phyloP scores from a whole-genome alignment of 2,797 vertebrate genomes.

The Mormyrops boulengeri region DNA sequence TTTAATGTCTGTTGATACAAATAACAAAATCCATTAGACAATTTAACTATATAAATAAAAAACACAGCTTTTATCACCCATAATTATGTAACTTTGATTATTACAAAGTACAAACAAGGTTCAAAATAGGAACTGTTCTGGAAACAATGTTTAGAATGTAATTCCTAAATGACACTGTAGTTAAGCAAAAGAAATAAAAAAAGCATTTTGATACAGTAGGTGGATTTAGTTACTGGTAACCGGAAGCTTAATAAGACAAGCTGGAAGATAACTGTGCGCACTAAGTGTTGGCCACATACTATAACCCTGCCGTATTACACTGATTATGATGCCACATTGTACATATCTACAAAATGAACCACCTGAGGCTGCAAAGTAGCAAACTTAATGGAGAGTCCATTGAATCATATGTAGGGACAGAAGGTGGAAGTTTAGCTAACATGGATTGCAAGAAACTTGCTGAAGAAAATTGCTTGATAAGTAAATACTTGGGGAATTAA shows the following conservation, averaged over 20 bases:
- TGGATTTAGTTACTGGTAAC: background rate
- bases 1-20: background rate
- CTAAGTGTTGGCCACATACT: background rate
- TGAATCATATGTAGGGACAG: background rate
- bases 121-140: background rate
- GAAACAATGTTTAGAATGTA: slow-evolving; percentile 2
- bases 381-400: background rate
- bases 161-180: background rate
- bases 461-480: background rate
- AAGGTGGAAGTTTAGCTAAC: background rate
- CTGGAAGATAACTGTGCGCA: background rate
- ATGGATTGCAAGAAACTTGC: background rate
- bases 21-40: background rate
- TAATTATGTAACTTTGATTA: background rate
- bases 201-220: background rate
- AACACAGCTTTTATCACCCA: background rate
- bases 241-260: background rate
- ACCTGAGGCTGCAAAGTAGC: background rate
- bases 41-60: background rate
- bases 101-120: slow-evolving; percentile 2
- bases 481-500: background rate
- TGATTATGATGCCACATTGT: background rate
- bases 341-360: background rate
- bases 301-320: background rate
- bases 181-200: background rate